These are phyloP conservation scores for Cladopsammia gracilis DNA, from an alignment of 64 coral and sea anemone species.

Conservation along the genomic window DNA sequence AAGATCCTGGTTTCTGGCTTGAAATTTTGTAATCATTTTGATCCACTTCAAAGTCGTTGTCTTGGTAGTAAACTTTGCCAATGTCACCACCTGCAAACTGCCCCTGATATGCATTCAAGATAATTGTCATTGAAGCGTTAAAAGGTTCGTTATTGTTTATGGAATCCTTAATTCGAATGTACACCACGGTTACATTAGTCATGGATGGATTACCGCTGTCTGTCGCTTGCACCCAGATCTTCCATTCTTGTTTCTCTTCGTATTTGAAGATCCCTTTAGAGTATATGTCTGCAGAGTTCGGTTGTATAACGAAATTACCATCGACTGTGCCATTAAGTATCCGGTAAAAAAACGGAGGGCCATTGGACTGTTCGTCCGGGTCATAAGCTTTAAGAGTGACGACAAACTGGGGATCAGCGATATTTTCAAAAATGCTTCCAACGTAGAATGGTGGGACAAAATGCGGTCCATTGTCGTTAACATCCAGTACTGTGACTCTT, in stretches of 20 bases:
- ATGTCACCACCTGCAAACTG: constrained; percentile 78
- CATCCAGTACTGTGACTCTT: constrained; percentile 69
- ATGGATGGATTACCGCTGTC: constrained; percentile 68
- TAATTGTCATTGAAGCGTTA: constrained; percentile 72
- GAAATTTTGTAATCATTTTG: constrained; percentile 60
- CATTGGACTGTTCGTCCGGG: constrained; percentile 59
- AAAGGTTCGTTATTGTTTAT: constrained; percentile 73
- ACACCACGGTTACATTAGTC: constrained; percentile 45
- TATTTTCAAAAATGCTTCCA: constrained; percentile 68
- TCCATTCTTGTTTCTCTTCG: constrained; percentile 65
- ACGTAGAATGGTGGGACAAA: constrained; percentile 73
- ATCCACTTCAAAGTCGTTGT: constrained; percentile 78
- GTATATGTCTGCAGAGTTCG: constrained; percentile 54
- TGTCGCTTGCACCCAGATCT: constrained; percentile 51
- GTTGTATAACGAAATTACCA: constrained; percentile 62
- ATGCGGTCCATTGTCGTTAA: constrained; percentile 86
- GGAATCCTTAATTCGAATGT: constrained; percentile 65
- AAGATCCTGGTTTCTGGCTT: constrained; percentile 48
- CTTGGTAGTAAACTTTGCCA: constrained; percentile 76
- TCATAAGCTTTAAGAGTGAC: constrained; percentile 70
- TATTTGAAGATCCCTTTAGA: constrained; percentile 72
- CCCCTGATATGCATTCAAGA: constrained; percentile 73
- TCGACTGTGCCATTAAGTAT: constrained; percentile 77
- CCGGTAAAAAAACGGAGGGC: constrained; percentile 73
- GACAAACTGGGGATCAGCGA: constrained; percentile 76